Conservation (phyloP, 2,113 vertebrate species). For the Tetraodon nigroviridis region DNA sequence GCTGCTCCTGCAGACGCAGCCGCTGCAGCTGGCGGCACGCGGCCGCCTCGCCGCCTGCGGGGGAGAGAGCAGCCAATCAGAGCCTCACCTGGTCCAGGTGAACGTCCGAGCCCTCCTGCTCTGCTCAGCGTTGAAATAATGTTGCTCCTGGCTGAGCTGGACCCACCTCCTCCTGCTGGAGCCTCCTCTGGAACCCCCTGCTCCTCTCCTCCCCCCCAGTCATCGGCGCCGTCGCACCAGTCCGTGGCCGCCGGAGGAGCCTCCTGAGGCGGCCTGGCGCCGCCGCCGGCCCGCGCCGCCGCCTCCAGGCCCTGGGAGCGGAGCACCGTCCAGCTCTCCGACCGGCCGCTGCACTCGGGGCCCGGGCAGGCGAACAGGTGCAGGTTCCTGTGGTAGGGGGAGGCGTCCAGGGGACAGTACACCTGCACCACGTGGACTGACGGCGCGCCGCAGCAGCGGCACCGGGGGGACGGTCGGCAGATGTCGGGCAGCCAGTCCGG, state of each 20-base stretch:
- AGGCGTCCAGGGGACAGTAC: constrained; percentile 59
- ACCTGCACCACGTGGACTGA: constrained; percentile 48
- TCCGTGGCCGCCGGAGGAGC: constrained; percentile 34
- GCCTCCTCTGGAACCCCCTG: background rate
- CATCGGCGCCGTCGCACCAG: constrained; percentile 64
- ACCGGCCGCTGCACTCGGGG: constrained; percentile 23
- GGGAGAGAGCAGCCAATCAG: background rate
- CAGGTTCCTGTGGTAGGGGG: constrained; percentile 51
- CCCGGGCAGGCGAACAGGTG: constrained; percentile 57
- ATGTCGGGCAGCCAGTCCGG: constrained; percentile 37
- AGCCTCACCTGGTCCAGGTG: background rate
- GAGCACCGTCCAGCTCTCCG: constrained; percentile 47
- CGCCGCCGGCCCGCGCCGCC: background rate
- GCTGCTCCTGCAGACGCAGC: constrained; percentile 22
- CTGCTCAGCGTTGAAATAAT: no score
- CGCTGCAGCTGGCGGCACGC: constrained; percentile 30
- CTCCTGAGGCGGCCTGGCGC: background rate
- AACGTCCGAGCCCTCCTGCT: no score
- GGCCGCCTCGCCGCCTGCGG: background rate
- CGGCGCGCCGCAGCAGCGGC: constrained; percentile 33
- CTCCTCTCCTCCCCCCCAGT: constrained; percentile 51
- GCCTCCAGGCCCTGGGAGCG: constrained; percentile 53
- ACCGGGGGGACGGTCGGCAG: constrained; percentile 4
- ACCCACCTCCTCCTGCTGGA: background rate
- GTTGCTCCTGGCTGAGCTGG: background rate